Base-by-base conservation (phyloP, 1,140 invertebrate species). In the Goniozus legneri region DNA sequence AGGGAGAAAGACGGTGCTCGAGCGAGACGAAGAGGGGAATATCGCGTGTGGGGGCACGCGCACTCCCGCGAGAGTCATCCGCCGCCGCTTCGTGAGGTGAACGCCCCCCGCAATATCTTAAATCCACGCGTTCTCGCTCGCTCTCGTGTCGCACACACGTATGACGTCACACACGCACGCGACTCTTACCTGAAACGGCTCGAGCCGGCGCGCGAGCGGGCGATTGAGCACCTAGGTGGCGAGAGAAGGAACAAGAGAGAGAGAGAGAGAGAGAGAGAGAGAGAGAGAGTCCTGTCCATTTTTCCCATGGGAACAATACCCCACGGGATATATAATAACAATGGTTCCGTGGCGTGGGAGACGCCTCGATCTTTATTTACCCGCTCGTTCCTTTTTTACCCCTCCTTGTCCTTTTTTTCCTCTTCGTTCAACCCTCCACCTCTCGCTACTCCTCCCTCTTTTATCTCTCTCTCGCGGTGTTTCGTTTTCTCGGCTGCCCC, bases 261-360 rank as follows among this genome's bases (percentile, higher is more conserved):
- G n/a, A n/a, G n/a, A n/a, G n/a, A 30, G 16, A 31, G 15, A 27
- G 13, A 31, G 48, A 44, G 47, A 39, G 49, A 44, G 47, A 6
- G 14, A 22, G 39, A 18, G 30, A 34, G 42, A 54, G 58, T 47
- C 56, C 61, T 62, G 63, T 67, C 64, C 64, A 67, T 58, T 68
- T 67, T 69, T 69, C 65, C 64, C 65, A 66, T 67, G 62, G 64
- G 65, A 67, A 69, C 64, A 67, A 67, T 67, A 65, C 65, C 58
- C 65, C 61, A 62, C 51, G 56, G 64, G 60, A 64, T 67, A 59
- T 50, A 65, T 65, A 67, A 66, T 67, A 67, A 66, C 63, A 64
- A 65, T 65, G 60, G 52, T 62, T 54, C 60, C 57, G 58, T n/a
- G 58, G 58, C 60, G 65, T 65, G 64, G 56, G 65, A 64, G 63